phyloP scores from a whole-genome alignment of 2,888 invertebrate species.

The Mythimna loreyi region DNA sequence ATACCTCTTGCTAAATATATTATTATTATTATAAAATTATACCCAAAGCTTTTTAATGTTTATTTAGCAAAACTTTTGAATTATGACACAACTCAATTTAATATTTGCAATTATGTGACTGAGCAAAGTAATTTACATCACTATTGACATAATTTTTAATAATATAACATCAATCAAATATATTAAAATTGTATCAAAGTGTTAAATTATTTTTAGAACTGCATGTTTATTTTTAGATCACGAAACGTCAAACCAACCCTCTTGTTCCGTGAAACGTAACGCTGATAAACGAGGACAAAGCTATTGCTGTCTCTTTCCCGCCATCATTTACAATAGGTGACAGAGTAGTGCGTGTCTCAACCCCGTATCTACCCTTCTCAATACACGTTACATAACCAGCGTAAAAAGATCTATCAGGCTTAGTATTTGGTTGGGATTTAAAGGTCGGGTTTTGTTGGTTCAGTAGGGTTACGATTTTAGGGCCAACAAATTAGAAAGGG shows the following conservation, averaged over 20 bases:
- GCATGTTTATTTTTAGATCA: conserved; percentile 1
- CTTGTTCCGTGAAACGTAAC: conserved; percentile 72
- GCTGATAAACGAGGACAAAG: conserved; percentile 67
- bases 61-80: not conserved
- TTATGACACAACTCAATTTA: not conserved
- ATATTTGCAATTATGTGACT: not conserved
- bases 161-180: not conserved
- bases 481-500: conserved; percentile 88
- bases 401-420: conserved; percentile 64
- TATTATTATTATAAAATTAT: not conserved
- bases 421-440: not conserved
- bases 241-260: conserved; percentile 50
- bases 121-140: not conserved
- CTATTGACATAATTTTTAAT: not conserved
- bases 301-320: conserved; percentile 73
- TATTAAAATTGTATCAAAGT: too few species aligned
- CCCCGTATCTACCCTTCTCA: conserved; percentile 85
- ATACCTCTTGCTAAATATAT: not conserved
- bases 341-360: conserved; percentile 80
- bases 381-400: conserved; percentile 78
- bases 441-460: conserved; percentile 67
- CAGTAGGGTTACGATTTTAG: conserved; percentile 84
- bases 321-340: conserved; percentile 74
- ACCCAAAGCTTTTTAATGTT: not conserved
- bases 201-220: conserved; percentile 11